Conservation (phyloP, 2,888 invertebrate species). For the Timema podura region DNA sequence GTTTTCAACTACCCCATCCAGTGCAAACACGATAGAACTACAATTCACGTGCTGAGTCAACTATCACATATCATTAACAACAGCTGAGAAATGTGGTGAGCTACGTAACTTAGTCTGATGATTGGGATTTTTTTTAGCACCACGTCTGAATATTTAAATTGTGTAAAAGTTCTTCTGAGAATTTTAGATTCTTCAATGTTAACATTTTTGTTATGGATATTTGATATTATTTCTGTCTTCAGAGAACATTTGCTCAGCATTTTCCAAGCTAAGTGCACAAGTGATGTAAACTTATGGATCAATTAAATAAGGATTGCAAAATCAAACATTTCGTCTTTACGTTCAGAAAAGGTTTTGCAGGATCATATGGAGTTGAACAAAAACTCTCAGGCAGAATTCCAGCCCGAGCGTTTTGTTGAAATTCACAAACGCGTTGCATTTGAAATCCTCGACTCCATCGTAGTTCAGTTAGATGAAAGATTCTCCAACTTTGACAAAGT, state of each 20-base stretch:
- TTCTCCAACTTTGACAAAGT: not conserved
- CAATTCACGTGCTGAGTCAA: not conserved
- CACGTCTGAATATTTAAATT: too few relatives aligned
- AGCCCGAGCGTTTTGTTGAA: not conserved
- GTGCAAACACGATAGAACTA: not conserved
- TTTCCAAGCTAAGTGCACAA: too few relatives aligned
- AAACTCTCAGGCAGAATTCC: too few relatives aligned
- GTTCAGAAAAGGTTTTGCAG: not conserved
- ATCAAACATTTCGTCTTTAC: not conserved
- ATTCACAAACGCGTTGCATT: not conserved
- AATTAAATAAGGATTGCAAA: not conserved
- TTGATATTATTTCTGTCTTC: not conserved
- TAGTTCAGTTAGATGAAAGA: not conserved
- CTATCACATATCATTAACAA: not conserved
- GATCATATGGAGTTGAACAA: too few relatives aligned
- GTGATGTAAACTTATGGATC: too few relatives aligned
- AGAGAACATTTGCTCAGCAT: not conserved
- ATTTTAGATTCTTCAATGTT: constrained; percentile 8
- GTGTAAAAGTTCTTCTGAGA: not conserved
- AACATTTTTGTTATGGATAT: not conserved
- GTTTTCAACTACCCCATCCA: not conserved
- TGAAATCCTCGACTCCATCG: too few relatives aligned
- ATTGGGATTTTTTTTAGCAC: too few relatives aligned
- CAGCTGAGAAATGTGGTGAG: not conserved
- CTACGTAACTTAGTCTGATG: not conserved